These are phyloP conservation scores for Trissoscelio sp. DNA, from an alignment of 2,888 invertebrate species.

Conservation along the genomic window DNA sequence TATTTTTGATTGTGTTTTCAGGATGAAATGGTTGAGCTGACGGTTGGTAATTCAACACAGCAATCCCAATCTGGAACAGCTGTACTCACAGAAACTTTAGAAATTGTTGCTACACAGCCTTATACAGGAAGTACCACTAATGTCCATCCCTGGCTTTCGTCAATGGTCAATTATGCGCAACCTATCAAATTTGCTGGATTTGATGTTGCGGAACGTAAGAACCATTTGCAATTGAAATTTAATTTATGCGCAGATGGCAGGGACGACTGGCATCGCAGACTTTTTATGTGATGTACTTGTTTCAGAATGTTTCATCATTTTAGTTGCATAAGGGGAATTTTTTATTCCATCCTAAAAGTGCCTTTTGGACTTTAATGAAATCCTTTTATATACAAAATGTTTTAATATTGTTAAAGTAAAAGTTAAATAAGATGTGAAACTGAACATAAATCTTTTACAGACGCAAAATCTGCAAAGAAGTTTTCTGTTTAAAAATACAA, in stretches of 20 bases:
- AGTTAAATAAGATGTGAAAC: no score
- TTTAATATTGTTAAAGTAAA: no score
- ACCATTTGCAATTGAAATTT: slow-evolving; percentile 48
- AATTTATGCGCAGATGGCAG: slow-evolving; percentile 3
- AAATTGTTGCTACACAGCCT: slow-evolving; percentile 87
- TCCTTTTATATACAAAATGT: no score
- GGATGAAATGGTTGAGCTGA: slow-evolving; percentile 79
- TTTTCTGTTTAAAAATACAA: no score
- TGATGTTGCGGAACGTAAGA: slow-evolving; percentile 96
- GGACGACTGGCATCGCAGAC: no score
- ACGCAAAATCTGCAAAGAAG: no score
- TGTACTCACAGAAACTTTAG: slow-evolving; percentile 84
- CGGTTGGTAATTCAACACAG: slow-evolving; percentile 80
- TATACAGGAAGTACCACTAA: slow-evolving; percentile 99
- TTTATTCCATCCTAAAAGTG: no score
- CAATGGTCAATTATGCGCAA: slow-evolving; percentile 99
- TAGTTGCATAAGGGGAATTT: not conserved
- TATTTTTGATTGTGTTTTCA: slow-evolving; percentile 4
- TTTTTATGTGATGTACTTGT: not conserved
- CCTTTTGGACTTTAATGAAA: no score
- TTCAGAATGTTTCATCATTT: not conserved
- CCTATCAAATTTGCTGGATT: slow-evolving; percentile 99
- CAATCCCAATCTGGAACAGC: slow-evolving; percentile 85
- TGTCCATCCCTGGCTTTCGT: slow-evolving; percentile 99
- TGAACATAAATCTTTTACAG: no score